Percentiles rank a stretch among this genome's conserved stretches.
These are phyloP conservation scores for Halichoeres trimaculatus DNA, from an alignment of 2,113 vertebrate genomes.

Conservation along the genomic window DNA sequence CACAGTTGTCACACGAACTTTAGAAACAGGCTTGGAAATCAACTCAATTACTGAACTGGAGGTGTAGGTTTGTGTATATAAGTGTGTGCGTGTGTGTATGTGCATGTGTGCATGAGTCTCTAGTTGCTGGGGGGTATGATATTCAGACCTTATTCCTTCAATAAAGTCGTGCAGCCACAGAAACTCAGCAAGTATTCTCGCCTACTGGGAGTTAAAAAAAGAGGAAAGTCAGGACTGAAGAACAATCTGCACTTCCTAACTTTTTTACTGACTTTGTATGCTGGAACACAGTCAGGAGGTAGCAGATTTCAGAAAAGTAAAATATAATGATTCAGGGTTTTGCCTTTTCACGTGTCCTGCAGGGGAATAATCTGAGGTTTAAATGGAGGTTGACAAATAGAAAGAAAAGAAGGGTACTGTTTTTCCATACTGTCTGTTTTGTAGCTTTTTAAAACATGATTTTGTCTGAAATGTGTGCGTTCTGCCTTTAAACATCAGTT, in stretches of 20 bases:
- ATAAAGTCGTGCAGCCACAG: conserved; percentile 4
- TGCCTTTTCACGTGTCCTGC: not conserved
- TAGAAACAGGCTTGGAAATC: conserved; percentile 9
- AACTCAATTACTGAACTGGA: conserved; percentile 20
- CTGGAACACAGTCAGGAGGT: not conserved
- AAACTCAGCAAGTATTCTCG: not conserved
- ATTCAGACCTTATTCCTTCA: conserved; percentile 1
- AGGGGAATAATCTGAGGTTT: too few species aligned
- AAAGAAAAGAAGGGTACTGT: too few species aligned
- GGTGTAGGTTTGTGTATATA: conserved; percentile 1
- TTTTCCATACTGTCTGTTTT: too few species aligned
- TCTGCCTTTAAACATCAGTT: not conserved
- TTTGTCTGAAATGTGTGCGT: too few species aligned
- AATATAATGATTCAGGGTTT: not conserved
- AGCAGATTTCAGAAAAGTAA: too few species aligned
- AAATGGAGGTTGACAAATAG: too few species aligned
- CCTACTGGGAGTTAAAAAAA: too few species aligned
- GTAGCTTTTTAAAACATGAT: too few species aligned
- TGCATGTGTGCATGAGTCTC: not conserved
- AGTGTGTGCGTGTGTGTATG: not conserved
- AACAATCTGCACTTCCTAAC: not conserved
- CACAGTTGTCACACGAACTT: conserved; percentile 18
- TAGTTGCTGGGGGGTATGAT: not conserved
- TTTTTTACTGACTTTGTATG: too few species aligned
- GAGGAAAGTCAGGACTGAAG: not conserved